Conservation (phyloP, 2,888 invertebrate genomes). For the Sisyra nigra region DNA sequence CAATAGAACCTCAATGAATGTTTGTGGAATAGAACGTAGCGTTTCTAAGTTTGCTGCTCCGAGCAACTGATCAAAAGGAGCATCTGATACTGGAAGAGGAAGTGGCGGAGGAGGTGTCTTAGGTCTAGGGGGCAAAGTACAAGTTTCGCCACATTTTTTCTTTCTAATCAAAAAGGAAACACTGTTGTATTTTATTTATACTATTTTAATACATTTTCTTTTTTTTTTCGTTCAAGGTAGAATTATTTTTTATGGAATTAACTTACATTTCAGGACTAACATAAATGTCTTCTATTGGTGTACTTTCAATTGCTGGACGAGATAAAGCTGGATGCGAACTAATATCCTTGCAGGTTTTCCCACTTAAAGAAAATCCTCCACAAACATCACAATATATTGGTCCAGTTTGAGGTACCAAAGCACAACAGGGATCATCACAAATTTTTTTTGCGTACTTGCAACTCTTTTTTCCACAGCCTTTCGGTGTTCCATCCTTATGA, state of each 20-base stretch:
- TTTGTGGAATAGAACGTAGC: neutral
- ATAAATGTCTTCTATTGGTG: too few relatives aligned
- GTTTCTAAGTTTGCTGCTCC: neutral
- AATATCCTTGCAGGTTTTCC: neutral
- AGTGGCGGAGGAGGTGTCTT: neutral
- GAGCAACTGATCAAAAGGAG: slow-evolving; percentile 1
- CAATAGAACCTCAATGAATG: neutral
- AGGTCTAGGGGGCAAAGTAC: too few relatives aligned
- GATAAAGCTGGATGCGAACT: neutral
- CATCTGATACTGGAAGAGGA: neutral
- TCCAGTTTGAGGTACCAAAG: neutral
- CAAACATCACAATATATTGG: neutral
- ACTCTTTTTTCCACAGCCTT: neutral
- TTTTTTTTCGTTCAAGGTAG: too few relatives aligned
- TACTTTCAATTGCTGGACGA: neutral
- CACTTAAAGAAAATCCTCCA: slow-evolving; percentile 2
- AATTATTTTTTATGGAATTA: too few relatives aligned
- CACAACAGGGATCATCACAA: slow-evolving; percentile 1
- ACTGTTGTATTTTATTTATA: too few relatives aligned
- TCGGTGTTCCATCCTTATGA: neutral
- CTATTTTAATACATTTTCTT: too few relatives aligned
- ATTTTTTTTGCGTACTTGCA: neutral
- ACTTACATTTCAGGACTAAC: too few relatives aligned
- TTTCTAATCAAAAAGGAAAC: too few relatives aligned
- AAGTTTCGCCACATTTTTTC: too few relatives aligned